Evolutionary conservation across 2,113 vertebrate species (phyloP).

Genomic region (Ceuthmochares aereus): DNA sequence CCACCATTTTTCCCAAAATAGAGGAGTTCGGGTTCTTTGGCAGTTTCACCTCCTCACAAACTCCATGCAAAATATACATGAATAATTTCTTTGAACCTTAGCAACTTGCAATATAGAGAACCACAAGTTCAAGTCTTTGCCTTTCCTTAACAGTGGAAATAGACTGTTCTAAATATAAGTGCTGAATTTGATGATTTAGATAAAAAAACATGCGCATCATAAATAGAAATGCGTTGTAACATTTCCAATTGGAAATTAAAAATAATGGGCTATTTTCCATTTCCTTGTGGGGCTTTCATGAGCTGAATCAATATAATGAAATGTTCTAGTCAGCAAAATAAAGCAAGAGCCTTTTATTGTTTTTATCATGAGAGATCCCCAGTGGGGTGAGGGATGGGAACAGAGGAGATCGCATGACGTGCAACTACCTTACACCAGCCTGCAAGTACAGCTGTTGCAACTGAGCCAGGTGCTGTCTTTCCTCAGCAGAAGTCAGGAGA

Average conservation of each 20-base stretch:
- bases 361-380: slow-evolving; percentile 64
- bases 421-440: neutral
- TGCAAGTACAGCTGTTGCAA: accelerated
- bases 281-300: slow-evolving; percentile 60
- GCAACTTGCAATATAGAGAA: slow-evolving; percentile 45
- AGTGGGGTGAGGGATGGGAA: slow-evolving; percentile 37
- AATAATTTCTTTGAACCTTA: slow-evolving; percentile 66
- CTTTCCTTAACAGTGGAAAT: slow-evolving; percentile 52
- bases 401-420: neutral
- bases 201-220: slow-evolving; percentile 16
- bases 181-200: slow-evolving; percentile 61
- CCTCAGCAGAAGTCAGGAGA: neutral
- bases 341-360: slow-evolving; percentile 63
- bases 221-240: slow-evolving; percentile 64
- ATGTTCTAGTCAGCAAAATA: slow-evolving; percentile 71
- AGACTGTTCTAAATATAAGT: slow-evolving; percentile 66
- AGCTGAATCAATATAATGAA: slow-evolving; percentile 70
- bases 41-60: slow-evolving; percentile 56
- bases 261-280: slow-evolving; percentile 70
- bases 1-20: slow-evolving; percentile 64
- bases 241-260: slow-evolving; percentile 70
- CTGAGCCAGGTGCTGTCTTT: neutral
- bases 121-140: slow-evolving; percentile 54
- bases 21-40: slow-evolving; percentile 61
- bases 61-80: slow-evolving; percentile 44